Conservation (phyloP, 2,113 vertebrate species). For the Synodontis membranacea region DNA sequence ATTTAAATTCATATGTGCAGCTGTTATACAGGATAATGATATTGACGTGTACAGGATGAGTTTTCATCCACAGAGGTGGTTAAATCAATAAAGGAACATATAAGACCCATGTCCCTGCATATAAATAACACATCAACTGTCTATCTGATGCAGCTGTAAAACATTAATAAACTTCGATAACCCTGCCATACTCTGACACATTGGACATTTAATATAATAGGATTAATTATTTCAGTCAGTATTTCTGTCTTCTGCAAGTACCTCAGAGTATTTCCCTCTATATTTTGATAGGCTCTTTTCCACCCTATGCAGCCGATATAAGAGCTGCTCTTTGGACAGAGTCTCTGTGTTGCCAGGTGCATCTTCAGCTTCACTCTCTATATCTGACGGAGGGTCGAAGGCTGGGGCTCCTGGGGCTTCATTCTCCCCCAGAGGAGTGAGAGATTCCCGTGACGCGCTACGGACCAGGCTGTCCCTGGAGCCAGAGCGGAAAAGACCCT, state of each 20-base stretch:
- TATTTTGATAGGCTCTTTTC: constrained; percentile 86
- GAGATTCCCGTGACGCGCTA: constrained; percentile 85
- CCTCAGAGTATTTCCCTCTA: constrained; percentile 89
- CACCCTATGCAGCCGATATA: constrained; percentile 79
- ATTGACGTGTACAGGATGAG: background rate
- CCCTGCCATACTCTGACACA: background rate
- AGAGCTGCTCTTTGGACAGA: constrained; percentile 84
- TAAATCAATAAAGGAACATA: background rate
- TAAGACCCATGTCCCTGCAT: background rate
- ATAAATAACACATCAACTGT: background rate
- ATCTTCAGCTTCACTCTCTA: constrained; percentile 93
- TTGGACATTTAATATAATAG: background rate
- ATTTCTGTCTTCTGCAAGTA: constrained; percentile 56
- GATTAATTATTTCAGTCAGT: background rate
- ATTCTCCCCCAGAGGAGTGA: constrained; percentile 80
- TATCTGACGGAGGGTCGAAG: constrained; percentile 87
- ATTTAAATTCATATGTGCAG: background rate
- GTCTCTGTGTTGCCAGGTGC: constrained; percentile 69
- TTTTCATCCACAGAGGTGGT: background rate
- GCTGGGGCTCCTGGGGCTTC: constrained; percentile 54
- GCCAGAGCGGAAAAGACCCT: constrained; percentile 81
- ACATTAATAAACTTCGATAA: background rate
- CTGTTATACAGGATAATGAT: background rate
- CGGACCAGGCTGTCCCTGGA: constrained; percentile 87
- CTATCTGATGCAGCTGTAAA: background rate